These are phyloP conservation scores for Cylas formicarius DNA, from an alignment of 1,140 invertebrate genomes.

Conservation along the genomic window DNA sequence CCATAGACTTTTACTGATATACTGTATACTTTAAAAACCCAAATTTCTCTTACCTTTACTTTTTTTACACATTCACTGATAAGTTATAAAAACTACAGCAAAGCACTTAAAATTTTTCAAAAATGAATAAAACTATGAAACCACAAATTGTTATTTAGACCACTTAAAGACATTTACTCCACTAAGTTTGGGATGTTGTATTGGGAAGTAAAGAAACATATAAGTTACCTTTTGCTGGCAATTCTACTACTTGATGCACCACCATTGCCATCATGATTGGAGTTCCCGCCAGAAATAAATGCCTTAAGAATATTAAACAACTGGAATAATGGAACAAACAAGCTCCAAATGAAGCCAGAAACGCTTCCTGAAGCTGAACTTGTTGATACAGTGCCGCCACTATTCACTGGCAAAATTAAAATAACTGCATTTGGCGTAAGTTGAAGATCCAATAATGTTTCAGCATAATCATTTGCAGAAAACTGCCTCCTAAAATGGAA, in stretches of 20 bases:
- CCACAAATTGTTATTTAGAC: no score
- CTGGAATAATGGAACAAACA: constrained; percentile 42
- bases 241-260: background rate
- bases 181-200: no score
- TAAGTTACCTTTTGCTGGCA: background rate
- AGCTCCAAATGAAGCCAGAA: constrained; percentile 40
- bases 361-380: constrained; percentile 33
- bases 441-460: constrained; percentile 59
- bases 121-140: no score
- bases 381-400: constrained; percentile 28
- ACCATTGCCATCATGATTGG: constrained; percentile 10
- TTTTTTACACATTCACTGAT: no score
- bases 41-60: no score
- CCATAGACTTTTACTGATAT: no score
- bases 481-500: constrained; percentile 53
- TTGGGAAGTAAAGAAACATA: no score
- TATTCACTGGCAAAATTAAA: constrained; percentile 56
- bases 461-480: constrained; percentile 50
- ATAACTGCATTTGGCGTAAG: constrained; percentile 74
- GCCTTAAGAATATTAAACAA: constrained; percentile 42
- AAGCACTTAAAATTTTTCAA: no score
- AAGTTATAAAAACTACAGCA: no score
- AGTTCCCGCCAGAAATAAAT: constrained; percentile 32
- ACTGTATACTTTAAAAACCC: no score
- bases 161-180: no score